Conservation (phyloP, 2,888 invertebrate species). For the Euproctis similis region DNA sequence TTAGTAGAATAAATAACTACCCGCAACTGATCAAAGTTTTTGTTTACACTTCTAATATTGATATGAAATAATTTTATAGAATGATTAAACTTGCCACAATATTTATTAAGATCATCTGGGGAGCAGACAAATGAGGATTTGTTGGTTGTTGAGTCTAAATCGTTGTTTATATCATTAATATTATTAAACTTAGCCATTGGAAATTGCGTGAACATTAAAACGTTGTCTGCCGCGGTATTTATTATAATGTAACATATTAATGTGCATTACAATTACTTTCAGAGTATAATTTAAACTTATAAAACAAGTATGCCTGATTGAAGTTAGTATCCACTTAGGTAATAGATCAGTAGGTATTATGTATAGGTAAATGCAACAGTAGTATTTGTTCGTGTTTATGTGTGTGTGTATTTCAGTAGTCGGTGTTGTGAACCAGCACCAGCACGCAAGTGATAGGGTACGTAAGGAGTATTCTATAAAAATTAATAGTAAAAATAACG, state of each 20-base stretch:
- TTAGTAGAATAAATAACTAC: neutral
- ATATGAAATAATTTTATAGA: conserved; percentile 1
- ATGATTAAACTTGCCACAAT: neutral
- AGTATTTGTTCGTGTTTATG: too few species aligned
- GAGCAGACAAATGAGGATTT: neutral
- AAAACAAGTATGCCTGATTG: too few species aligned
- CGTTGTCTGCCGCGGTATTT: too few species aligned
- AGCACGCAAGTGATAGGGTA: neutral
- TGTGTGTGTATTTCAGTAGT: too few species aligned
- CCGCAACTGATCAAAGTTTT: neutral
- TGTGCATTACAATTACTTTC: too few species aligned
- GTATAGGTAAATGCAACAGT: too few species aligned
- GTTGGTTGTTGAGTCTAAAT: neutral
- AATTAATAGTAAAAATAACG: neutral
- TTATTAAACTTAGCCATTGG: neutral
- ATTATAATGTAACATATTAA: too few species aligned
- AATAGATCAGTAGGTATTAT: too few species aligned
- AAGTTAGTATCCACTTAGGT: too few species aligned
- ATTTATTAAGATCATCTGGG: neutral
- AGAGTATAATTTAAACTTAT: too few species aligned
- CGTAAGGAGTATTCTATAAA: neutral
- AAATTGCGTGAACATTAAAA: neutral
- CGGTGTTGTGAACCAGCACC: neutral
- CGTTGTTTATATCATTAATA: neutral
- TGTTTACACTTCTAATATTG: neutral